These are phyloP conservation scores for Aurelia coerulea DNA, from an alignment of 30 jellyfish, hydroid and myxozoan genomes.

Conservation along the genomic window DNA sequence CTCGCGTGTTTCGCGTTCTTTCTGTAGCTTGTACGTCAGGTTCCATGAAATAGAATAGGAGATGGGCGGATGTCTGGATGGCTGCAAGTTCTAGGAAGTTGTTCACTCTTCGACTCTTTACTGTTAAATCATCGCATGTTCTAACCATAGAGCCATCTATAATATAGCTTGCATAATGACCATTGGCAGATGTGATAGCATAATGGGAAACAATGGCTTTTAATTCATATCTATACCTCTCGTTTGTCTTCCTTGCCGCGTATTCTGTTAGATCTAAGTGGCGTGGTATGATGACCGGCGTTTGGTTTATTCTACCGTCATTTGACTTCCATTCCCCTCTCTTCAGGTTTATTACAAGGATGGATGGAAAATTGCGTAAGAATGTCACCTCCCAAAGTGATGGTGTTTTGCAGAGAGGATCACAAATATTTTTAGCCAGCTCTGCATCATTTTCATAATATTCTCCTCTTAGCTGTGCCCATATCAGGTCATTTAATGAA, in stretches of 20 bases:
- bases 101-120: not conserved
- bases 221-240: not conserved
- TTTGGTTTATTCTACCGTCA: not conserved
- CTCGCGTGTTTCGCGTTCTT: not conserved
- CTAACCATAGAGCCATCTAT: not conserved
- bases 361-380: not conserved
- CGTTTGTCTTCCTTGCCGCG: not conserved
- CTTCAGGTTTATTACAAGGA: not conserved
- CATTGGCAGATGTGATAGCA: not conserved
- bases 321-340: not conserved
- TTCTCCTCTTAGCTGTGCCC: not conserved
- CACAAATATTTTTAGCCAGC: not conserved
- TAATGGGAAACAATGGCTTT: not conserved
- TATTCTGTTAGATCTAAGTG: not conserved
- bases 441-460: not conserved
- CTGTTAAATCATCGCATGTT: not conserved
- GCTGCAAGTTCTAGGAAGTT: not conserved
- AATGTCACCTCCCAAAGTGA: slow-evolving; percentile 6
- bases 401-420: not conserved
- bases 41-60: slow-evolving; percentile 3
- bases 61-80: not conserved
- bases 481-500: not conserved
- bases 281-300: not conserved
- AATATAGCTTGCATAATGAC: not conserved
- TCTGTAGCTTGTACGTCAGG: not conserved